Evolutionary conservation across 2,113 vertebrate species (phyloP), one percentile per base, ranked within the genome.

Genomic region (Aix galericulata): DNA sequence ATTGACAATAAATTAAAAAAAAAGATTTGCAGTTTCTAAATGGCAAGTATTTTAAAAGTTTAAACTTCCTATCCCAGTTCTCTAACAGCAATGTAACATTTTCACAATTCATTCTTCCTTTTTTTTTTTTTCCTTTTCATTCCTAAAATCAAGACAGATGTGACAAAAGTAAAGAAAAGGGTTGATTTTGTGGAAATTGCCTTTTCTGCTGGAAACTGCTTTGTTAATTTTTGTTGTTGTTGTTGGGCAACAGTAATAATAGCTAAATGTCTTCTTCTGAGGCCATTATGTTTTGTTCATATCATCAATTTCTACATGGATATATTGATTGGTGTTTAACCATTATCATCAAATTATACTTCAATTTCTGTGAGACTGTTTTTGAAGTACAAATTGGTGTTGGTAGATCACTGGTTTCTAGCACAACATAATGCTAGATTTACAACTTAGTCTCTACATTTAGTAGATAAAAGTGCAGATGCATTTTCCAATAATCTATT

Each of bases 401-500:
- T 63, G 56, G 76, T 67, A 56, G 76, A 77, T 71, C 26, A 12
- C 59, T 44, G 85, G 32, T 58, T 93, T 77, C 44, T 60, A 34
- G 79, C 56, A 42, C 62, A 88, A 26, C 8, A 6, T 44, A 69
- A 17, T 48, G 50, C 42, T 63, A 40, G 77, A 93, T 83, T 95
- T 96, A 82, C 68, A 66, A 62, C 68, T 79, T 21, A 36, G 68
- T 86, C 72, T 59, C 78, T 60, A 77, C 60, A 34, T 64, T 93
- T 94, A 82, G 80, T 23, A 94, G 69, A 96, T 89, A 82, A 88
- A 95, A 82, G 53, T 86, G 91, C 81, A 82, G 86, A 95, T 96
- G 84, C 29, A 31, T 96, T 97, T 96, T 89, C 81, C 88, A 94
- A 62, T 96, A 88, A 95, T 94, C 95, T 94, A 68, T 95, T 86